Evolutionary conservation across 2,797 vertebrate genomes (phyloP), one percentile per base, ranked within the genome.

Genomic region (Muscicapa comitata): DNA sequence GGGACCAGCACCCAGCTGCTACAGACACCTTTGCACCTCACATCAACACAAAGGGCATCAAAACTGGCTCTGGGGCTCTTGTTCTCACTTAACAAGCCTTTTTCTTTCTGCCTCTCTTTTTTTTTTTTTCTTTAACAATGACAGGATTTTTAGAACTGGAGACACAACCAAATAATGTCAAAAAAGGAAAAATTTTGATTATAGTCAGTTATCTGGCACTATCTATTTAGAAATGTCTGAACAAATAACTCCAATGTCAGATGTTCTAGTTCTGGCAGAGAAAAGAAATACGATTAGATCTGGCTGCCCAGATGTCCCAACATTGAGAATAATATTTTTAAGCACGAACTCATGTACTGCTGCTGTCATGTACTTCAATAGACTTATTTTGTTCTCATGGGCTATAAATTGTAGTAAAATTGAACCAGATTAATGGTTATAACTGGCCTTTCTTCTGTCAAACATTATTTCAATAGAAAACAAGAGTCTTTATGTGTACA

Each of bases 231-330:
- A 95, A 94, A 91, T 80, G 61, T 83, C 93, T 93, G 79, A 94
- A 81, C 68, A 88, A 92, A 95, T 83, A 91, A 86, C 85, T 94
- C 73, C 72, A 20, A 25, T 90, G 85, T 96, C 94, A 96, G 81
- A 94, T 91, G 85, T 81, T 96, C 75, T 74, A 72, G 73, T 63
- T 94, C 92, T 94, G 91, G 78, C 94, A 96, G 84, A 68, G 75
- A 81, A 88, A 92, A 95, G 92, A 97, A 97, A 90, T 95, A 95
- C 4, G n/a, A 94, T 94, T 91, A 92, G 92, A 96, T 96, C 95
- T 96, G 94, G 94, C 91, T 94, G 85, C 76, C 95, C 94, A 96
- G 95, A 96, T 96, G 92, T 95, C 91, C 89, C 95, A 93, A 81
- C 6, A 4, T 11, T 76, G 75, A 83, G 82, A 96, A 97, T 90